phyloP scores from a whole-genome alignment of 2,888 invertebrate species.

The Pollenia amentaria region DNA sequence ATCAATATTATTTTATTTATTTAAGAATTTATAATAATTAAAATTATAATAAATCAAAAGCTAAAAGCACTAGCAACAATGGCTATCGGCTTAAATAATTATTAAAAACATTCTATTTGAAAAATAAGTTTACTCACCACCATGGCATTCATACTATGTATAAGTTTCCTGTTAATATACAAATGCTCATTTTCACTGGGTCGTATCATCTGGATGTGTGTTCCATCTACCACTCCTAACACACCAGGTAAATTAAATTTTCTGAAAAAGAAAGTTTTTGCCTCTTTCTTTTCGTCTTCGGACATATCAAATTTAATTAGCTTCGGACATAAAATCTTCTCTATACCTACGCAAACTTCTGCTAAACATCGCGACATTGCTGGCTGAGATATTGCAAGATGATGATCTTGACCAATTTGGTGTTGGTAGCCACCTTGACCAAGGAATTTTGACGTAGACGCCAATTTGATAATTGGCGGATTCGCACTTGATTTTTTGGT shows the following conservation, averaged over 20 bases:
- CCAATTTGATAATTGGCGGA: background rate
- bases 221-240: too few species aligned
- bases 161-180: too few species aligned
- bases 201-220: too few species aligned
- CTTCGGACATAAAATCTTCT: slow-evolving; percentile 9
- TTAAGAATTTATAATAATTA: too few species aligned
- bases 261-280: background rate
- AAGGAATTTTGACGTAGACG: background rate
- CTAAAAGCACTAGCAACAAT: background rate
- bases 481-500: background rate
- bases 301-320: slow-evolving; percentile 8
- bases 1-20: too few species aligned
- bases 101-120: background rate
- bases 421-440: too few species aligned
- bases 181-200: too few species aligned
- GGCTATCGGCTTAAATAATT: background rate
- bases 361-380: background rate
- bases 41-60: background rate
- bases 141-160: too few species aligned
- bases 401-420: too few species aligned
- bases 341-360: too few species aligned
- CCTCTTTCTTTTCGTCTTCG: background rate
- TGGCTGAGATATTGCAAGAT: background rate
- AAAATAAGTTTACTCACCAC: too few species aligned
- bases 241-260: too few species aligned